These are phyloP conservation scores for Lepus oiostolus DNA, from an alignment of 2,797 vertebrate species.

Conservation along the genomic window DNA sequence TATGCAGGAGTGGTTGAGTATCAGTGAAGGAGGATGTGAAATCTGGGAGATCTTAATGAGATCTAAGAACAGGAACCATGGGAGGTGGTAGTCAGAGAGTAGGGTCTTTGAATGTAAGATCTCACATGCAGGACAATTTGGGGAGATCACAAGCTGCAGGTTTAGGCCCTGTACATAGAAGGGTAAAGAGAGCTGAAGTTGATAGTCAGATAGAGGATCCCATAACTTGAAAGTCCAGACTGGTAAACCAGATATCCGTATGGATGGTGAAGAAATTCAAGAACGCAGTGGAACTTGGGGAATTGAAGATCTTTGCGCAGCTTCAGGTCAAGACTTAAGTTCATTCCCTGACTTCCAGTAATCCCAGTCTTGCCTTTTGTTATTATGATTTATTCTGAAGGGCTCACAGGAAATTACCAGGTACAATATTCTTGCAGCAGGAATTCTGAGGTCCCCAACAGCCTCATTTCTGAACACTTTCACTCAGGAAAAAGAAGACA, in stretches of 20 bases:
- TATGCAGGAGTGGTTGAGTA: fast-evolving
- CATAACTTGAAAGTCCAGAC: neutral
- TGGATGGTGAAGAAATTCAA: neutral
- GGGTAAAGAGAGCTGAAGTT: neutral
- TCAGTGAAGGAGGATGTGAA: neutral
- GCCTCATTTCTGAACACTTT: neutral
- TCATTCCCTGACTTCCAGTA: neutral
- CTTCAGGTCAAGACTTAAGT: neutral
- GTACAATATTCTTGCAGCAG: neutral
- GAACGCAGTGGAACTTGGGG: neutral
- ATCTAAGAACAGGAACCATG: neutral
- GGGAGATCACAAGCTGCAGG: neutral
- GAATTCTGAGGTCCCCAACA: neutral
- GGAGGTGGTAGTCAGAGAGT: neutral
- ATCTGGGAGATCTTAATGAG: neutral
- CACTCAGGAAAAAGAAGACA: neutral
- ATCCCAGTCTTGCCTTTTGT: neutral
- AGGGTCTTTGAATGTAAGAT: neutral
- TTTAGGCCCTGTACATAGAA: neutral
- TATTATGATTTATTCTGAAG: neutral
- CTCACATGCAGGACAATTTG: neutral
- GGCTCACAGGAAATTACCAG: neutral
- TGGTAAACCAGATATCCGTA: neutral
- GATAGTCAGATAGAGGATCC: neutral
- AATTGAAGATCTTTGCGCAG: neutral